Conservation (phyloP, 1,140 invertebrate genomes). For the Drosophila lacteicornis region DNA sequence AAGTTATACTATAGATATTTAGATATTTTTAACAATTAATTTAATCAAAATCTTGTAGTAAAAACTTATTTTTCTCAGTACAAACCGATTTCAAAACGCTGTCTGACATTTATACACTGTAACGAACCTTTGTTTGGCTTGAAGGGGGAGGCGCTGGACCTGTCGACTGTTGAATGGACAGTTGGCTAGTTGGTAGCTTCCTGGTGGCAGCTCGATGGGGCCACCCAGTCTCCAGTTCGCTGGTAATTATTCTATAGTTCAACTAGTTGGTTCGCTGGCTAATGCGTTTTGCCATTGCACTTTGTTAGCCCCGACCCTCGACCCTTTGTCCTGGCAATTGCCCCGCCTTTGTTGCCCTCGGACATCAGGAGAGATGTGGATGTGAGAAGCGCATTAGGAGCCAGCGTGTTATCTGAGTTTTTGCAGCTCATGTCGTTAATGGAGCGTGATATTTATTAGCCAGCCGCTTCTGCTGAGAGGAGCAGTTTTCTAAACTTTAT, state of each 20-base stretch:
- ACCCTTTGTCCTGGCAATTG: constrained; percentile 24
- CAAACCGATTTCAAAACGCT: constrained; percentile 25
- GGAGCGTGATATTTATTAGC: constrained; percentile 49
- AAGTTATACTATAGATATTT: background rate
- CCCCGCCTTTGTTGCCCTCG: constrained; percentile 6
- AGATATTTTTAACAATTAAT: too few relatives aligned
- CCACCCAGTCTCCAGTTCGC: constrained; percentile 40
- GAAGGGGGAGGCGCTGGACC: background rate
- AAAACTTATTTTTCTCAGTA: background rate
- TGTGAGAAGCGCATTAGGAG: constrained; percentile 61
- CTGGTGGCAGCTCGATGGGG: constrained; percentile 22
- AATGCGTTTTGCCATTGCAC: constrained; percentile 65
- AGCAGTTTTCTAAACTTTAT: background rate
- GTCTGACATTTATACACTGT: constrained; percentile 36
- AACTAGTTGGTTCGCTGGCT: constrained; percentile 67
- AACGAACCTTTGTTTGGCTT: constrained; percentile 39
- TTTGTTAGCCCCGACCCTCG: constrained; percentile 19
- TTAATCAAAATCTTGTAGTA: fast-evolving
- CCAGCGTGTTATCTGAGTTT: constrained; percentile 53
- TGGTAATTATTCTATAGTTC: constrained; percentile 72
- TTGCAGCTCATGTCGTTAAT: constrained; percentile 40
- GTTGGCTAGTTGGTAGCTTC: constrained; percentile 62
- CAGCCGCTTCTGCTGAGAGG: constrained; percentile 15
- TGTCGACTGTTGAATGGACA: constrained; percentile 39
- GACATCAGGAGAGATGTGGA: constrained; percentile 47